phyloP scores from a whole-genome alignment of 2,888 invertebrate species.

The Venusia cambrica region DNA sequence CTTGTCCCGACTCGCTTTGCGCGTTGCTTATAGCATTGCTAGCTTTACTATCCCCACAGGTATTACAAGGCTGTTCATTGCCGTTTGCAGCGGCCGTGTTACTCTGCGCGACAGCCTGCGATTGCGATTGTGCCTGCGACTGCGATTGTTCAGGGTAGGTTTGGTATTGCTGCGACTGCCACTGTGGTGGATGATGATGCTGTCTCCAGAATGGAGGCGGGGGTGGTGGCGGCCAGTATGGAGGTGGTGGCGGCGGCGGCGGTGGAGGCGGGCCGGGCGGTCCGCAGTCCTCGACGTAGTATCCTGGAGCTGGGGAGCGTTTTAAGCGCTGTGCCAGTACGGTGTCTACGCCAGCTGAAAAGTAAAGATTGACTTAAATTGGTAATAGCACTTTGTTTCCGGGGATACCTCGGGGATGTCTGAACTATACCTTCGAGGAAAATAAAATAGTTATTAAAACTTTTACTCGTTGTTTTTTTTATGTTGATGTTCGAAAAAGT shows the following conservation, averaged over 20 bases:
- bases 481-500: too few species aligned
- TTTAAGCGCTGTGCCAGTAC: slow-evolving; percentile 42
- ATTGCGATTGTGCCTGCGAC: too few species aligned
- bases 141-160: slow-evolving; percentile 17
- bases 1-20: slow-evolving; percentile 40
- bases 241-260: slow-evolving; percentile 38
- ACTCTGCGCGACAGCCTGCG: too few species aligned
- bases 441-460: too few species aligned
- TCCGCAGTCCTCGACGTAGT: slow-evolving; percentile 37
- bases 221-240: slow-evolving; percentile 31
- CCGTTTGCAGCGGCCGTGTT: not conserved
- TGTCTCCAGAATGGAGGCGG: slow-evolving; percentile 22
- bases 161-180: slow-evolving; percentile 24
- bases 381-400: too few species aligned
- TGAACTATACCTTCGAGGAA: too few species aligned
- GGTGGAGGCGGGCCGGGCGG: slow-evolving; percentile 35
- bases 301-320: slow-evolving; percentile 52
- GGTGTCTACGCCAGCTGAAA: slow-evolving; percentile 39
- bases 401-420: too few species aligned
- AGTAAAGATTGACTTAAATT: not conserved
- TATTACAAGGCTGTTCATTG: slow-evolving; percentile 17
- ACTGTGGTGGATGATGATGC: slow-evolving; percentile 31
- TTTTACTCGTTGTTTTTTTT: too few species aligned
- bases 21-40: slow-evolving; percentile 46
- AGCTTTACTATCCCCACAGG: slow-evolving; percentile 22